Percentiles rank a stretch among this genome's conserved stretches.
These are phyloP conservation scores for Centropus unirufus DNA, from an alignment of 2,113 vertebrate species.

Conservation along the genomic window DNA sequence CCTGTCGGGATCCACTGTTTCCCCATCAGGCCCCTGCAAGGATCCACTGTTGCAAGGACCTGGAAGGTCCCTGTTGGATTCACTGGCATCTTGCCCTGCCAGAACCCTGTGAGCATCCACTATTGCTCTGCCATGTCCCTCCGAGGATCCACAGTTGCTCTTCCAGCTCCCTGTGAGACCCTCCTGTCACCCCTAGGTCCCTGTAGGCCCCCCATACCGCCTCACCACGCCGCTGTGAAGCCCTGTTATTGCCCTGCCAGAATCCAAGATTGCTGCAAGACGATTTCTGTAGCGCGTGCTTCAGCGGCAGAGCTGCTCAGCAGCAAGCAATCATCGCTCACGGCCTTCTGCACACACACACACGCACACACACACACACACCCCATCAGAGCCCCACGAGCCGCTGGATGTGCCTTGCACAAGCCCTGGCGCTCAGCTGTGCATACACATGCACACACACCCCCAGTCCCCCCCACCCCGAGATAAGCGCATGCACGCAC, in stretches of 20 bases:
- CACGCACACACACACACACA: not conserved
- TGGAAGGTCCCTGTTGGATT: no score
- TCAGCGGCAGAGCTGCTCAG: not conserved
- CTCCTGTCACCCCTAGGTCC: no score
- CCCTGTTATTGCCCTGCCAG: not conserved
- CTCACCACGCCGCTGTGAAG: not conserved
- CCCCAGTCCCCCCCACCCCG: not conserved
- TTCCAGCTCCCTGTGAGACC: not conserved
- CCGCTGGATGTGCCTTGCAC: not conserved
- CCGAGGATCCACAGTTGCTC: fast-evolving
- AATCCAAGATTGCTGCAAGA: not conserved
- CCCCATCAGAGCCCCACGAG: not conserved
- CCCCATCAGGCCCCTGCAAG: no score
- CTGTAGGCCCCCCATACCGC: not conserved
- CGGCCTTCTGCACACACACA: not conserved
- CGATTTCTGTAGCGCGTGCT: not conserved
- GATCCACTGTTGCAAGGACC: not conserved
- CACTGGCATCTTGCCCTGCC: no score
- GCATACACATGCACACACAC: not conserved
- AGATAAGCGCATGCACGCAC: not conserved
- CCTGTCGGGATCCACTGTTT: no score
- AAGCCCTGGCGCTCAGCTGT: not conserved
- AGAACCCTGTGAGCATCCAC: not conserved
- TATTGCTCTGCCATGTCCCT: fast-evolving
- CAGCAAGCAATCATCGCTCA: not conserved